Evolutionary conservation across 2,888 invertebrate genomes (phyloP).

Genomic region (Eristalis arbustorum): DNA sequence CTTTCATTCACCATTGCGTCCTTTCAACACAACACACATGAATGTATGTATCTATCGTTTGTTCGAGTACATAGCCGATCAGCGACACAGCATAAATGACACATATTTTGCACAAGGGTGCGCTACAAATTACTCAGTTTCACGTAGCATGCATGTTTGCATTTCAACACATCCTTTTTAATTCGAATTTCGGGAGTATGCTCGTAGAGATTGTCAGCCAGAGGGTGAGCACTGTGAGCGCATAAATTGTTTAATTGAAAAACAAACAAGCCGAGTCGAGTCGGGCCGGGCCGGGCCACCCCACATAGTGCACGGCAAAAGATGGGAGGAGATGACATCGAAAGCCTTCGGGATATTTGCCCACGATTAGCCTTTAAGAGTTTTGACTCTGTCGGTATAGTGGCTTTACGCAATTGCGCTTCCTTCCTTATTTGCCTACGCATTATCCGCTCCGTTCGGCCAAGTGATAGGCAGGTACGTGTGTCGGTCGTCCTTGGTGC

Average conservation of each 20-base stretch:
- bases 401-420: conserved; percentile 69
- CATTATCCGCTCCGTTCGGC: conserved; percentile 67
- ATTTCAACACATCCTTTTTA: conserved; percentile 39
- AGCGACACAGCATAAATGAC: conserved; percentile 38
- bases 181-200: conserved; percentile 9
- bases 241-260: conserved; percentile 69
- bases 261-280: conserved; percentile 52
- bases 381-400: conserved; percentile 61
- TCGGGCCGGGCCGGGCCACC: conserved; percentile 41
- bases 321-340: conserved; percentile 25
- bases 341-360: conserved; percentile 72
- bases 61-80: too few species aligned
- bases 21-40: not conserved
- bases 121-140: conserved; percentile 14
- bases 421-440: conserved; percentile 69
- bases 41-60: not conserved
- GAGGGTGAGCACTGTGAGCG: conserved; percentile 42
- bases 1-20: conserved; percentile 16
- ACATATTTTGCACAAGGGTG: conserved; percentile 52
- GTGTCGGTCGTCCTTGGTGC: conserved; percentile 12
- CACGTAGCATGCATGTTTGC: conserved; percentile 25
- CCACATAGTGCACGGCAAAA: conserved; percentile 33
- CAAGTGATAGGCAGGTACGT: conserved; percentile 63
- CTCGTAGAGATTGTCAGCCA: not conserved
- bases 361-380: conserved; percentile 72